These are phyloP conservation scores for Xiphophorus maculatus DNA, from an alignment of 2,113 vertebrate species.

Conservation along the genomic window DNA sequence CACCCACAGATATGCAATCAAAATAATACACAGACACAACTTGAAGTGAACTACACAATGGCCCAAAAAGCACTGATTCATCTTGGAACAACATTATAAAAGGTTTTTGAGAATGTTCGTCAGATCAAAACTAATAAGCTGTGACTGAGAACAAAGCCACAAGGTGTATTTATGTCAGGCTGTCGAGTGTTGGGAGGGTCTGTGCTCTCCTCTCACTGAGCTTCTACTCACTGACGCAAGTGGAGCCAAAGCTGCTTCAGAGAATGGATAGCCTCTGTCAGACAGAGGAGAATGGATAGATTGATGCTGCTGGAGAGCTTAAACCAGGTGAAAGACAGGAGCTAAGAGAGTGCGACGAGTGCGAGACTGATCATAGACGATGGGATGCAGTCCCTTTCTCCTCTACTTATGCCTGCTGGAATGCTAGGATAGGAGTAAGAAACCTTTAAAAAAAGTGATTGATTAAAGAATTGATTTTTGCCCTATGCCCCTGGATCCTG, in stretches of 20 bases:
- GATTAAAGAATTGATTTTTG: constrained; percentile 42
- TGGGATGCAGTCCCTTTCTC: constrained; percentile 29
- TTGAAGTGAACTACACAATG: constrained; percentile 29
- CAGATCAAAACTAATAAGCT: constrained; percentile 6
- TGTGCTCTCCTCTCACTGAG: not conserved
- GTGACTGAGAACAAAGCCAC: not conserved
- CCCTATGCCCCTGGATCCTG: not conserved
- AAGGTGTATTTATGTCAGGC: constrained; percentile 12
- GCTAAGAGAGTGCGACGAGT: constrained; percentile 27
- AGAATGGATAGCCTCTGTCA: constrained; percentile 54
- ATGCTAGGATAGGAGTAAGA: not conserved
- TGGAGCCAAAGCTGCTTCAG: constrained; percentile 18
- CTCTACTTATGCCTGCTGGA: constrained; percentile 6
- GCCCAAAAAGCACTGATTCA: not conserved
- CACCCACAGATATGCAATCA: not conserved
- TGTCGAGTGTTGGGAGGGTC: constrained; percentile 8
- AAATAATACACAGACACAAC: constrained; percentile 4
- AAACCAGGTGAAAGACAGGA: constrained; percentile 36
- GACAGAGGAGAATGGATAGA: constrained; percentile 32
- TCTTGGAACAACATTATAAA: not conserved
- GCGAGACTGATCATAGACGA: constrained; percentile 47
- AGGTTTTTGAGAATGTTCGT: not conserved
- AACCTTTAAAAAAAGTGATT: constrained; percentile 32
- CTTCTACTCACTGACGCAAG: constrained; percentile 17
- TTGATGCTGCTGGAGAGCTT: constrained; percentile 25